Percentiles rank a stretch among this genome's conserved stretches.
phyloP scores from a whole-genome alignment of 2,797 vertebrate genomes.

The Sorex maritimensis region DNA sequence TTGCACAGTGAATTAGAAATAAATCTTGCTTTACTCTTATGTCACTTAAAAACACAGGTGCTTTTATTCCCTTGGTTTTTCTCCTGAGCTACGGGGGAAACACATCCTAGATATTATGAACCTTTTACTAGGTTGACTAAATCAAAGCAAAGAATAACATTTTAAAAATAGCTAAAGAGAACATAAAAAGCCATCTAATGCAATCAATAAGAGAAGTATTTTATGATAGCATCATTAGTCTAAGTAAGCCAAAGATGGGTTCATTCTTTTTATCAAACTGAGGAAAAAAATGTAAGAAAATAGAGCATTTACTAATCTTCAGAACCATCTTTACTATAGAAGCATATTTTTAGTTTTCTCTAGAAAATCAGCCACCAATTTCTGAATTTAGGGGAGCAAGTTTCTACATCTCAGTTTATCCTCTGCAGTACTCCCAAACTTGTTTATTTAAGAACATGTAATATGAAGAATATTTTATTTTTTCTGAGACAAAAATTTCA shows the following conservation, averaged over 20 bases:
- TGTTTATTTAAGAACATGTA: conserved; percentile 33
- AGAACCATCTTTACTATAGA: conserved; percentile 33
- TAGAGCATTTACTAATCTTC: neutral
- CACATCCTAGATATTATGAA: neutral
- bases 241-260: neutral
- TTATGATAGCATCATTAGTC: neutral
- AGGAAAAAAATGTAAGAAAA: conserved; percentile 15
- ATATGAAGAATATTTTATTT: neutral
- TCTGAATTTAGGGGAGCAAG: conserved; percentile 39
- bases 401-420: neutral
- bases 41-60: neutral
- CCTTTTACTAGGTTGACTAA: neutral
- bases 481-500: neutral
- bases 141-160: conserved; percentile 52
- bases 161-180: neutral
- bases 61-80: conserved; percentile 16
- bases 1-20: conserved; percentile 17
- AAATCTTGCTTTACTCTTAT: neutral
- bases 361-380: conserved; percentile 17
- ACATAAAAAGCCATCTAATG: neutral
- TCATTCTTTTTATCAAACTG: conserved; percentile 24
- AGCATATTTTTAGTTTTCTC: conserved; percentile 49
- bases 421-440: neutral
- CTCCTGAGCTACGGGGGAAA: neutral
- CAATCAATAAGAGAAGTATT: neutral